Conservation (phyloP, 1,140 invertebrate genomes). For the Drepana arcuata region DNA sequence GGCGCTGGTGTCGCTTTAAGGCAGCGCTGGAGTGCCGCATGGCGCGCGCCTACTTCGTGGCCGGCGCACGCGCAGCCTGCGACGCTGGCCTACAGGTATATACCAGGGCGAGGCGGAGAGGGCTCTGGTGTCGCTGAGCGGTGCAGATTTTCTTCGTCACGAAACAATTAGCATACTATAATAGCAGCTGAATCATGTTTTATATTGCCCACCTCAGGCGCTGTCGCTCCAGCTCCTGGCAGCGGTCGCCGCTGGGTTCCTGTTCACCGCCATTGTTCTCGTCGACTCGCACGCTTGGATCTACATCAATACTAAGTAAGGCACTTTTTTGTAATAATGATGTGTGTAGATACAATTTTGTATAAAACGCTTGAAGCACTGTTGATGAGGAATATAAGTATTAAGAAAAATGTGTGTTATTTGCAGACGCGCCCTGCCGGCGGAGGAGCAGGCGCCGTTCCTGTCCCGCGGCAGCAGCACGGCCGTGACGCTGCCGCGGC, state of each 20-base stretch:
- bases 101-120: conserved; percentile 74
- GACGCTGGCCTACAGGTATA: conserved; percentile 83
- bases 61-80: conserved; percentile 83
- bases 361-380: too few species aligned
- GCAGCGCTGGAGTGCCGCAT: conserved; percentile 84
- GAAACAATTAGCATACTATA: too few species aligned
- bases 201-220: conserved; percentile 34
- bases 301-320: conserved; percentile 92
- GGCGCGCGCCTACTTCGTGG: conserved; percentile 84
- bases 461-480: conserved; percentile 41
- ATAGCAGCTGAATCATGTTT: too few species aligned
- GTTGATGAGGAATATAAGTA: too few species aligned
- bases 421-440: conserved; percentile 40
- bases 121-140: conserved; percentile 72
- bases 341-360: too few species aligned
- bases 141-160: conserved; percentile 47
- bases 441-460: conserved; percentile 67
- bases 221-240: conserved; percentile 87
- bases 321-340: neutral
- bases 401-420: neutral
- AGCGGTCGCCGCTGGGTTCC: conserved; percentile 85
- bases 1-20: conserved; percentile 72
- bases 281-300: conserved; percentile 97
- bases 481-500: conserved; percentile 44
- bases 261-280: conserved; percentile 93